phyloP scores from a whole-genome alignment of 1,140 invertebrate genomes.

The Thalassaphorura encarpata region DNA sequence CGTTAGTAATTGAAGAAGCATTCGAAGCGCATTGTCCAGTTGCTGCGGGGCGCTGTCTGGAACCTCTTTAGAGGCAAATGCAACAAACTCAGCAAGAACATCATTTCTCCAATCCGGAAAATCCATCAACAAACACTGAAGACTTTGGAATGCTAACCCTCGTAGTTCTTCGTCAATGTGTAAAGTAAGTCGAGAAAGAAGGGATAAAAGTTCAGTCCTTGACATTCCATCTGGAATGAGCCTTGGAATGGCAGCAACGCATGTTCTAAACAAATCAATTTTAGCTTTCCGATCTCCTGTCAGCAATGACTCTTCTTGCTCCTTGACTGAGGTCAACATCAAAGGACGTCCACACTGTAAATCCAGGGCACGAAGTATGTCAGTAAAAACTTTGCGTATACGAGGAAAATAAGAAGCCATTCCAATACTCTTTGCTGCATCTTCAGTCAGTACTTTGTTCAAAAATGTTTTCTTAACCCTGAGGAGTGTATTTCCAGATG shows the following conservation, averaged over 20 bases:
- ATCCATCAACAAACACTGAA: constrained; percentile 91
- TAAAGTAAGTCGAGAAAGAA: constrained; percentile 81
- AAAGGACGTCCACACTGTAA: constrained; percentile 88
- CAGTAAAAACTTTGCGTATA: constrained; percentile 88
- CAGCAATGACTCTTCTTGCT: constrained; percentile 82
- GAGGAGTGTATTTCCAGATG: constrained; percentile 80
- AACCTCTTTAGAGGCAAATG: constrained; percentile 88
- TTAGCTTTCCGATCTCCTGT: constrained; percentile 95
- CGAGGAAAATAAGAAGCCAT: constrained; percentile 94
- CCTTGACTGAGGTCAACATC: constrained; percentile 76
- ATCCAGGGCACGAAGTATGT: constrained; percentile 91
- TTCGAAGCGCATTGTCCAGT: constrained; percentile 86
- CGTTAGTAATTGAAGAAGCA: constrained; percentile 82
- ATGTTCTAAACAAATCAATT: constrained; percentile 95
- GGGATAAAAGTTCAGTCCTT: constrained; percentile 81
- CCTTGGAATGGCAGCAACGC: constrained; percentile 94
- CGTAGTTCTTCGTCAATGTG: constrained; percentile 86
- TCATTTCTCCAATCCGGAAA: constrained; percentile 96
- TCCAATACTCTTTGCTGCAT: constrained; percentile 88
- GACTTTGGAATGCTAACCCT: constrained; percentile 83
- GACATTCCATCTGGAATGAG: constrained; percentile 96
- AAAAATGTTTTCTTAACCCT: constrained; percentile 92
- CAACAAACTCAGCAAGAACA: constrained; percentile 83
- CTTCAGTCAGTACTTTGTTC: constrained; percentile 83
- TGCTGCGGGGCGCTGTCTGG: constrained; percentile 73